Percentiles rank a stretch among this genome's conserved stretches.
These are phyloP conservation scores for Hypsopygia costalis DNA, from an alignment of 2,888 invertebrate species.

Conservation along the genomic window DNA sequence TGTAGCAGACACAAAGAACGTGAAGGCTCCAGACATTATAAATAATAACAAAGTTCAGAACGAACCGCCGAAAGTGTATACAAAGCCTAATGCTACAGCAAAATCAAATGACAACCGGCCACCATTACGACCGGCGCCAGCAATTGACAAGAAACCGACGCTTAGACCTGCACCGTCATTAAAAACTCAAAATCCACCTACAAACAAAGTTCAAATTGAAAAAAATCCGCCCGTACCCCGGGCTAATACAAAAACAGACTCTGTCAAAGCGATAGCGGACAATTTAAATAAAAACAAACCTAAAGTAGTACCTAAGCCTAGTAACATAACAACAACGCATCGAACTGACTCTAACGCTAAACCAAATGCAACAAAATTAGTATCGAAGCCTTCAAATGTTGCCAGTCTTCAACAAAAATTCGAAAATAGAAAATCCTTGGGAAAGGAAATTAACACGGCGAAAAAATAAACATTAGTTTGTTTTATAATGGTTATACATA, in stretches of 20 bases:
- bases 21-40: slow-evolving; percentile 83
- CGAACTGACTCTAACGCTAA: slow-evolving; percentile 53
- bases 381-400: slow-evolving; percentile 84
- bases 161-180: slow-evolving; percentile 43
- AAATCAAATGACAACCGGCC: slow-evolving; percentile 65
- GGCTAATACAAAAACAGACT: slow-evolving; percentile 59
- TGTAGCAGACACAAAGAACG: slow-evolving; percentile 63
- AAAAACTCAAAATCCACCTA: slow-evolving; percentile 53
- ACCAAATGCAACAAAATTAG: slow-evolving; percentile 64
- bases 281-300: slow-evolving; percentile 72
- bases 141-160: slow-evolving; percentile 60
- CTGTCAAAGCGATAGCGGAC: slow-evolving; percentile 69
- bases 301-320: slow-evolving; percentile 69
- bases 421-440: slow-evolving; percentile 80
- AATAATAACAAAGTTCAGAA: slow-evolving; percentile 70
- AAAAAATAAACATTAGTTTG: slow-evolving; percentile 44
- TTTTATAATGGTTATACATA: neutral
- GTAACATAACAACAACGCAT: slow-evolving; percentile 37
- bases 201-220: slow-evolving; percentile 41
- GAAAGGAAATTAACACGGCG: slow-evolving; percentile 56
- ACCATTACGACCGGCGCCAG: slow-evolving; percentile 53
- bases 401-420: slow-evolving; percentile 90
- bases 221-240: slow-evolving; percentile 52
- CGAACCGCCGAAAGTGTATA: slow-evolving; percentile 68
- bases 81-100: slow-evolving; percentile 60